Evolutionary conservation across 2,888 invertebrate genomes (phyloP).

Genomic region (Myathropa florea): DNA sequence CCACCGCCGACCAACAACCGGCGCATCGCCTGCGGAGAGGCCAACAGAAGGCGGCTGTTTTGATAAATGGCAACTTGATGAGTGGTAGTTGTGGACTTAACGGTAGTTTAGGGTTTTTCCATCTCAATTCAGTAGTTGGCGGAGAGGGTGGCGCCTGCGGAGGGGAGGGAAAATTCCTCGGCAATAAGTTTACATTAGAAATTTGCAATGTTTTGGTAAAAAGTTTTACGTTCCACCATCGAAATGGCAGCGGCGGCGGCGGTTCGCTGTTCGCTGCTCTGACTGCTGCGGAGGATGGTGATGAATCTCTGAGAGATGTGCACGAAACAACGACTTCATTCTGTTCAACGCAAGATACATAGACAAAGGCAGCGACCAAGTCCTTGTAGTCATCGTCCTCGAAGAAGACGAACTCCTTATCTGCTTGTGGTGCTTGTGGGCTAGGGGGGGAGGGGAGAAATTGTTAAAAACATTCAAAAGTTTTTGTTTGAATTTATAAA

Average conservation of each 20-base stretch:
- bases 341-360: neutral
- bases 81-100: conserved; percentile 64
- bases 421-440: conserved; percentile 28
- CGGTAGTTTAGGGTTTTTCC: conserved; percentile 59
- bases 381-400: neutral
- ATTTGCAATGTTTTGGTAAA: conserved; percentile 66
- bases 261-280: neutral
- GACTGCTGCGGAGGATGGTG: neutral
- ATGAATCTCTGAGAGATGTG: conserved; percentile 37
- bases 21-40: neutral
- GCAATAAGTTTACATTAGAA: conserved; percentile 64
- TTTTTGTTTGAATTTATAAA: conserved; percentile 71
- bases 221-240: conserved; percentile 21
- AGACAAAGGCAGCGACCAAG: neutral
- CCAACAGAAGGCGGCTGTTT: conserved; percentile 47
- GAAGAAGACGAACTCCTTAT: conserved; percentile 44
- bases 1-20: neutral
- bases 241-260: neutral
- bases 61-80: conserved; percentile 68
- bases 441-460: conserved; percentile 28
- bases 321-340: neutral
- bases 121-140: conserved; percentile 42
- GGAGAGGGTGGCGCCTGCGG: neutral
- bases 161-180: conserved; percentile 22
- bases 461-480: conserved; percentile 67